Evolutionary conservation across 1,140 invertebrate species (phyloP).

Genomic region (Anastrepha obliqua): DNA sequence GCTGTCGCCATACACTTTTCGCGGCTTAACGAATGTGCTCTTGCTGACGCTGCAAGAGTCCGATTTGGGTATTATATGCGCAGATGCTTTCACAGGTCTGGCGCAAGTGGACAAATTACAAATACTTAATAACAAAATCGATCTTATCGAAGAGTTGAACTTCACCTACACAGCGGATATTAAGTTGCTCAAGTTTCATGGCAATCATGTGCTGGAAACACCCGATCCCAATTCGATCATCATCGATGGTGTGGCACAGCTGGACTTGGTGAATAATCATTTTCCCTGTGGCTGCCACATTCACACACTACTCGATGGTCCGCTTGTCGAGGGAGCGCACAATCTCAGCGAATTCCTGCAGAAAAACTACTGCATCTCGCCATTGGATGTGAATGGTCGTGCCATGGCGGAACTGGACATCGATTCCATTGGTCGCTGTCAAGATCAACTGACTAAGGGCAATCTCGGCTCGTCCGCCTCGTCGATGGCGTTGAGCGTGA

Average conservation of each 20-base stretch:
- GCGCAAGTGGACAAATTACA: conserved; percentile 82
- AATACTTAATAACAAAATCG: conserved; percentile 89
- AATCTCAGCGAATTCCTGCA: conserved; percentile 80
- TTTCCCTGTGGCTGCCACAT: conserved; percentile 90
- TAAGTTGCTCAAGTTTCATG: conserved; percentile 81
- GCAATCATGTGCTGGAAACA: conserved; percentile 87
- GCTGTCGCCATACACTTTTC: conserved; percentile 82
- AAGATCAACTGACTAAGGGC: conserved; percentile 80
- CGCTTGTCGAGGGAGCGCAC: conserved; percentile 80
- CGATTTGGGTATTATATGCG: conserved; percentile 83
- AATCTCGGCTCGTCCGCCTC: conserved; percentile 78
- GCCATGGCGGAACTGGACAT: conserved; percentile 82
- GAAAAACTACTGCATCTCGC: conserved; percentile 90
- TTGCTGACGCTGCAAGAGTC: conserved; percentile 85
- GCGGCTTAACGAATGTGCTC: conserved; percentile 84
- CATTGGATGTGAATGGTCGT: conserved; percentile 85
- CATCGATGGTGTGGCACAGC: conserved; percentile 80
- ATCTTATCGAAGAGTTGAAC: conserved; percentile 83
- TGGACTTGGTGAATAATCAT: conserved; percentile 84
- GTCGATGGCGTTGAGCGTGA: conserved; percentile 66
- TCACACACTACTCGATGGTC: conserved; percentile 83
- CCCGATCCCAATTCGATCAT: conserved; percentile 81
- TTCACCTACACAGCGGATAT: conserved; percentile 82
- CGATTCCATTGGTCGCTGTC: conserved; percentile 80
- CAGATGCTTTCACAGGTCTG: conserved; percentile 83